Evolutionary conservation across 2,113 vertebrate genomes (phyloP).

Genomic region (Misgurnus mizolepis): DNA sequence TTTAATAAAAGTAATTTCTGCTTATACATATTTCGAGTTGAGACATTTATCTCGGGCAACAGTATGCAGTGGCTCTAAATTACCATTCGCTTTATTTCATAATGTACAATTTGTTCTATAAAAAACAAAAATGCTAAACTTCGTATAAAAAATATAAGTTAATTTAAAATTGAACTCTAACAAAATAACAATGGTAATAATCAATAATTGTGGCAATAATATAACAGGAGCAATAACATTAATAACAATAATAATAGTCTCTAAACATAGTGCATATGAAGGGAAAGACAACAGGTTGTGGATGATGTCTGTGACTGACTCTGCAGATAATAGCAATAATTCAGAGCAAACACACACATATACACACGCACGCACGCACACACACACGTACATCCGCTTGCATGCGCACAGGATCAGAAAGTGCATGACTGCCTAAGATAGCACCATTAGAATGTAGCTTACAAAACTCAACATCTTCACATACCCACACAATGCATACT

Average conservation of each 20-base stretch:
- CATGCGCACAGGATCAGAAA: conserved; percentile 65
- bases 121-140: conserved; percentile 79
- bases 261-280: conserved; percentile 82
- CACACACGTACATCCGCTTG: conserved; percentile 26
- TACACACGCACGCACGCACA: conserved; percentile 24
- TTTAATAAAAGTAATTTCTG: conserved; percentile 82
- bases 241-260: conserved; percentile 74
- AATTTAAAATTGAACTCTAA: conserved; percentile 81
- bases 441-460: conserved; percentile 75
- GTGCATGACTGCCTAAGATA: conserved; percentile 74
- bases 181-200: conserved; percentile 81
- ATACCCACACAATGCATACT: conserved; percentile 13
- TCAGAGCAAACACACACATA: conserved; percentile 32
- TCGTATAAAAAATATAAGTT: conserved; percentile 87
- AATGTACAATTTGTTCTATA: conserved; percentile 74
- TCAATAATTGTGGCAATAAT: conserved; percentile 70
- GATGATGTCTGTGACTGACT: conserved; percentile 61
- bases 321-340: conserved; percentile 28
- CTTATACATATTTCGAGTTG: conserved; percentile 75
- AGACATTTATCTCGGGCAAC: conserved; percentile 77
- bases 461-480: conserved; percentile 57
- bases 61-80: conserved; percentile 70
- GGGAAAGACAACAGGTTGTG: conserved; percentile 72
- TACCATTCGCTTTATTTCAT: conserved; percentile 69
- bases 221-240: conserved; percentile 65